Conservation (phyloP, 2,113 vertebrate genomes). For the Phalacrocorax aristotelis region DNA sequence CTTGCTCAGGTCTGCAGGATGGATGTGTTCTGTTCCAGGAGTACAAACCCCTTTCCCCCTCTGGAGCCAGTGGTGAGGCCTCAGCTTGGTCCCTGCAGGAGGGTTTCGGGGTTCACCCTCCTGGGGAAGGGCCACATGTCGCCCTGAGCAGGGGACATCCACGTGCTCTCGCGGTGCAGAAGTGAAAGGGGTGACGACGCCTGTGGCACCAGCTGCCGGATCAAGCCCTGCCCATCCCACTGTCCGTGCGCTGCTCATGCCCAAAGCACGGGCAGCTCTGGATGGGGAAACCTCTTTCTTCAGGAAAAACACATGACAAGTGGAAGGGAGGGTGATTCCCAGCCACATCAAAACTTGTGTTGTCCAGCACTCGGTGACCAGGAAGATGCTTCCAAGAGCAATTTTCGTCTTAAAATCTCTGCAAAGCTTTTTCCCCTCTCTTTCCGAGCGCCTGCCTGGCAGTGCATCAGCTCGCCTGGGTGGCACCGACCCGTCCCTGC, state of each 20-base stretch:
- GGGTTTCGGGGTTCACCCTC: background rate
- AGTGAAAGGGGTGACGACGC: background rate
- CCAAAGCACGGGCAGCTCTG: background rate
- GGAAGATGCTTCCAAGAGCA: background rate
- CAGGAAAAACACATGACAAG: background rate
- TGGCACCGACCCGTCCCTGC: fast-evolving
- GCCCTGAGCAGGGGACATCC: background rate
- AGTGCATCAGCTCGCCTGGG: fast-evolving
- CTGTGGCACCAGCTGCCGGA: background rate
- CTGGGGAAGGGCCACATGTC: background rate
- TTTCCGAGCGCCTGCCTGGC: background rate
- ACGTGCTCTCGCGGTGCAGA: background rate
- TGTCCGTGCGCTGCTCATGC: fast-evolving
- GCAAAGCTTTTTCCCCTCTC: background rate
- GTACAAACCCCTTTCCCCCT: background rate
- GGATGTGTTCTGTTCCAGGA: background rate
- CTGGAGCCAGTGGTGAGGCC: fast-evolving
- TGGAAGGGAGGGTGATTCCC: background rate
- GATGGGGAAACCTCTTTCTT: background rate
- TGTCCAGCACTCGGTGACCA: background rate
- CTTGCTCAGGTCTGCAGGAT: fast-evolving
- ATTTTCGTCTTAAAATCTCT: background rate
- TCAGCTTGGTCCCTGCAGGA: fast-evolving
- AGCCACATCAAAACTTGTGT: background rate
- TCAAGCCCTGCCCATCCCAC: background rate